Percentiles rank a stretch among this genome's conserved stretches.
These are phyloP conservation scores for Zoanthus solanderi DNA, from an alignment of 92 coral and sea anemone species.

Conservation along the genomic window DNA sequence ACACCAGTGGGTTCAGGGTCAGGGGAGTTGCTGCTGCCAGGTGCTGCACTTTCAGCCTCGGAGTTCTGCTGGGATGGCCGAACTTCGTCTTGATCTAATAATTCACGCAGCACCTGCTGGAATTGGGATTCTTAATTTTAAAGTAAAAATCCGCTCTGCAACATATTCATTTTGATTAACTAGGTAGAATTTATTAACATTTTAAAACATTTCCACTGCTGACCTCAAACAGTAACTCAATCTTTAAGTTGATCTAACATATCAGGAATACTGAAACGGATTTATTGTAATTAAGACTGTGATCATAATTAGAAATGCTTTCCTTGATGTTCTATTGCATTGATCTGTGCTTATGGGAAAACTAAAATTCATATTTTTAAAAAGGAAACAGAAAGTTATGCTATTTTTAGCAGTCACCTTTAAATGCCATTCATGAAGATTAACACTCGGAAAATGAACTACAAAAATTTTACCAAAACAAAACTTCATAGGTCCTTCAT, in stretches of 20 bases:
- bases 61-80: background rate
- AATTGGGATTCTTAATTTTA: background rate
- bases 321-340: background rate
- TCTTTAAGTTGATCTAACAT: background rate
- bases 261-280: background rate
- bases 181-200: background rate
- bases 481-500: background rate
- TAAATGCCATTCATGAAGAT: background rate
- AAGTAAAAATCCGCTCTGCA: background rate
- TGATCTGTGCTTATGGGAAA: background rate
- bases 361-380: background rate
- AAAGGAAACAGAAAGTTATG: background rate
- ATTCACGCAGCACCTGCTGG: constrained; percentile 1
- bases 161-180: background rate
- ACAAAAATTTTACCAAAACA: background rate
- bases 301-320: background rate
- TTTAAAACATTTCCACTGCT: background rate
- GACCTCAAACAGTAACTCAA: constrained; percentile 1
- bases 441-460: background rate
- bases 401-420: background rate
- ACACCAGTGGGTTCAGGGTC: background rate
- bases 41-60: background rate
- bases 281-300: background rate
- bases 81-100: background rate
- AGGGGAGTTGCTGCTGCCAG: background rate